Base-by-base conservation (phyloP, 2,797 vertebrate genomes). In the Anguilla anguilla region DNA sequence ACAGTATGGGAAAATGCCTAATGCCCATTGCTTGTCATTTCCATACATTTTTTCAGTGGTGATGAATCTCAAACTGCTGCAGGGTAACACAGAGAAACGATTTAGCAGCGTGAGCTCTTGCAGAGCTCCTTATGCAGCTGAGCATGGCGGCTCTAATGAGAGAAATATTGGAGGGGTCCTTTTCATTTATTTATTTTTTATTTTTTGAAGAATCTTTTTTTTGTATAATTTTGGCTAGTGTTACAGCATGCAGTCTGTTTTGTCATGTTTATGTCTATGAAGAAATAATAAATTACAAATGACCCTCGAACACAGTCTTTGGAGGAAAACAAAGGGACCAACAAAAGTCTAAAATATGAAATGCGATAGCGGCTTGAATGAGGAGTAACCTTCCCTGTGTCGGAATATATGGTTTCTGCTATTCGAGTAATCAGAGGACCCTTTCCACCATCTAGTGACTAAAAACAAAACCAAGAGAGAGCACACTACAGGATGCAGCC, bases 11-110 rank as follows among this genome's bases (percentile, higher is more conserved):
- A 94, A 93, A 93, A 91, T 91, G 93, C 83, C 91, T 90, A 86
- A 89, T 95, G 95, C 91, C 93, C 93, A 93, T 96, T 94, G 94
- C 94, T 93, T 97, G 95, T 96, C 93, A 93, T 97, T 96, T 96
- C 92, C 91, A 90, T 94, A 92, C 91, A 92, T 96, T 96, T 94
- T 94, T 95, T 91, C 91, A 89, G 90, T 92, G 87, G 91, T 93
- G 94, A 96, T 93, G 95, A 93, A 94, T 92, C 93, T 93, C 93
- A 90, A 93, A 93, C 88, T 92, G 93, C 94, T 95, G 89, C 89
- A 93, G 94, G 95, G 95, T 93, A 96, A 93, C 91, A 93, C 93
- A 17, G 49, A 28, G n/a, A 17, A 31, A 6, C 17, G 82, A 84
- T 57, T 84, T 57, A 84, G 49, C 46, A 53, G 28, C 57, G 91